Percentiles rank a stretch among this genome's conserved stretches.
phyloP scores from a whole-genome alignment of 30 jellyfish, hydroid and myxozoan species.

The Phacellophora camtschatica region DNA sequence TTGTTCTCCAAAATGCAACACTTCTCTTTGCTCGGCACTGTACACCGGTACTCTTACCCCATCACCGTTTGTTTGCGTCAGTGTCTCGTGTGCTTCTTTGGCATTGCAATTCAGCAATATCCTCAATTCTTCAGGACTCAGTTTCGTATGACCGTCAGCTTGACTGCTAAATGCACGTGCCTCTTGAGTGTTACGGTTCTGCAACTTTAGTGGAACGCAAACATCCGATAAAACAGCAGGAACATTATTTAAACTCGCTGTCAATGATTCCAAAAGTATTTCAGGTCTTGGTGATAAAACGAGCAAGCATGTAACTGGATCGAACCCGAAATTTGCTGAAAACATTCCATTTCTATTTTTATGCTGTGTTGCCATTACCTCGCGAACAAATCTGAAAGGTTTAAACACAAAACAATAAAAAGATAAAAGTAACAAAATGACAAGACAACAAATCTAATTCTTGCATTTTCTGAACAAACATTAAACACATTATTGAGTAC shows the following conservation, averaged over 20 bases:
- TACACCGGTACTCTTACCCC: not conserved
- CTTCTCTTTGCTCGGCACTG: not conserved
- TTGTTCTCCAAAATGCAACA: not conserved
- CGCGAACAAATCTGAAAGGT: constrained; percentile 44
- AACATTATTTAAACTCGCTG: not conserved
- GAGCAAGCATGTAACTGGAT: not conserved
- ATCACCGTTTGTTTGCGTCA: not conserved
- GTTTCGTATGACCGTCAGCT: not conserved
- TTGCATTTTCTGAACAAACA: too few relatives aligned
- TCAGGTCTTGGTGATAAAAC: constrained; percentile 43
- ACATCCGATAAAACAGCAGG: constrained; percentile 13
- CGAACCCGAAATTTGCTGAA: constrained; percentile 30
- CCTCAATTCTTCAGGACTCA: constrained; percentile 19
- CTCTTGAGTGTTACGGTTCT: not conserved
- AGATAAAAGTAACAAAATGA: too few relatives aligned
- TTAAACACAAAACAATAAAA: too few relatives aligned
- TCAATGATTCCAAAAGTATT: not conserved
- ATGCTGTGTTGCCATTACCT: constrained; percentile 3
- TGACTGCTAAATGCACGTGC: not conserved
- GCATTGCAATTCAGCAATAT: constrained; percentile 12
- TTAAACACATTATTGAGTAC: too few relatives aligned
- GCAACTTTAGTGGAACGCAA: constrained; percentile 14
- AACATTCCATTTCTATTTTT: constrained; percentile 31
- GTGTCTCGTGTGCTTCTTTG: not conserved
- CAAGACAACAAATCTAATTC: too few relatives aligned